Base-by-base conservation (phyloP, 2,797 vertebrate genomes). In the Oreortyx pictus region DNA sequence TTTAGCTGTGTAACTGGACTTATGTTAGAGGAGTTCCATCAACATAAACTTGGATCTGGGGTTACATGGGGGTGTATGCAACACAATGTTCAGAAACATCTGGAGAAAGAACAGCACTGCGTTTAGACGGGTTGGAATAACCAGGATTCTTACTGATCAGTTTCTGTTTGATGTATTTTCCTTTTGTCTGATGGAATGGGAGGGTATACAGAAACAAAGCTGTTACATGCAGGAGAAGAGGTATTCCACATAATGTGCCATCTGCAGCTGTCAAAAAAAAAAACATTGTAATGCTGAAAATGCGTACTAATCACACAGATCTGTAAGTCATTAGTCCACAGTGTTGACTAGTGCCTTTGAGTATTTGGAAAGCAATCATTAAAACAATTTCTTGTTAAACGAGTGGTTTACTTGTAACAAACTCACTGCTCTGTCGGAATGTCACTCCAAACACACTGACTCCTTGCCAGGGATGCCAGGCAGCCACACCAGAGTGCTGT, bases 291-390 rank as follows among this genome's bases (percentile, higher is more conserved):
- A 90, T 24, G 68, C 86, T 93, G 37, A 83, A 88, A 89, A 71
- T 10, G 54, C 86, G 87, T 90, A 87, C 39, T 72, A 35, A 90
- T 82, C 72, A 83, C 83, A 75, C 67, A 18, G 9, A 62, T 87
- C 59, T 95, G 95, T 83, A 94, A 77, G 96, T 77, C 91, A 91
- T 96, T 96, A 90, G 82, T 96, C 87, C 91, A 83, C 79, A 43
- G 91, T 71, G 92, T 90, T 82, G 93, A 95, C 85, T 95, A 89
- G 86, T 96, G 96, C 96, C 96, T 97, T 97, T 80, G 93, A 90
- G 85, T 95, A 77, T 94, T 61, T 54, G 80, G 95, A 94, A 88
- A 95, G 78, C 56, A 4, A 92, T 57, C 88, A 95, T 95, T 96
- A 77, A 92, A 96, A 90, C 15, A 84, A 89, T 72, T 94, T 96